Evolutionary conservation across 2,888 invertebrate species (phyloP).

Genomic region (Euproctis similis): DNA sequence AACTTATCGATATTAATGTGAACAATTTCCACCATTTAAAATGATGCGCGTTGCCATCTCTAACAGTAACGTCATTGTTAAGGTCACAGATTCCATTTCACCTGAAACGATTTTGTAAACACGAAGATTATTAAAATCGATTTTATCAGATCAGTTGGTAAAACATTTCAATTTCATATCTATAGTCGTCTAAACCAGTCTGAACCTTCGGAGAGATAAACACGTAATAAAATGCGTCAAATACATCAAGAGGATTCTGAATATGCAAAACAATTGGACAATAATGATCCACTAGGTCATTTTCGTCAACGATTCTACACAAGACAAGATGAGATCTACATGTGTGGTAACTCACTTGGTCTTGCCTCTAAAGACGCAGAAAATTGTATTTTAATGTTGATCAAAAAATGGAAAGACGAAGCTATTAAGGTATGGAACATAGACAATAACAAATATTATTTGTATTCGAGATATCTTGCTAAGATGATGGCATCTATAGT

Average conservation of each 20-base stretch:
- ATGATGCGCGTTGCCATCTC: no score
- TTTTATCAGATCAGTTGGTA: no score
- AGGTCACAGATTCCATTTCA: no score
- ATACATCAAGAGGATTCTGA: conserved; percentile 37
- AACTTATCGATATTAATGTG: conserved; percentile 14
- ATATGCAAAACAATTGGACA: conserved; percentile 44
- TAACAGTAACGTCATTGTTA: no score
- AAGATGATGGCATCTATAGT: conserved; percentile 51
- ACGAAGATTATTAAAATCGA: no score
- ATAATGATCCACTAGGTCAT: conserved; percentile 45
- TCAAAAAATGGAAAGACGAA: conserved; percentile 50
- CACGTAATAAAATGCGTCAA: conserved; percentile 21
- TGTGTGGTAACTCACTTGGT: conserved; percentile 62
- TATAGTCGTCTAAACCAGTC: not conserved
- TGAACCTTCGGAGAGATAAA: not conserved
- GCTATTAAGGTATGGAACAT: conserved; percentile 52
- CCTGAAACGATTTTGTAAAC: no score
- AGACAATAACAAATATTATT: conserved; percentile 44
- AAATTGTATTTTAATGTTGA: conserved; percentile 26
- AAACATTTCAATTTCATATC: no score
- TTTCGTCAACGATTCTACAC: conserved; percentile 48
- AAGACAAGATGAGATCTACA: conserved; percentile 43
- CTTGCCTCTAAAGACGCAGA: conserved; percentile 53
- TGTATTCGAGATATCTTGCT: conserved; percentile 41
- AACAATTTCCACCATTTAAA: no score